A percentile compares a stretch with the other conserved stretches of the same genome.
phyloP scores from a whole-genome alignment of 2,113 vertebrate species.

The Elephantulus edwardii region DNA sequence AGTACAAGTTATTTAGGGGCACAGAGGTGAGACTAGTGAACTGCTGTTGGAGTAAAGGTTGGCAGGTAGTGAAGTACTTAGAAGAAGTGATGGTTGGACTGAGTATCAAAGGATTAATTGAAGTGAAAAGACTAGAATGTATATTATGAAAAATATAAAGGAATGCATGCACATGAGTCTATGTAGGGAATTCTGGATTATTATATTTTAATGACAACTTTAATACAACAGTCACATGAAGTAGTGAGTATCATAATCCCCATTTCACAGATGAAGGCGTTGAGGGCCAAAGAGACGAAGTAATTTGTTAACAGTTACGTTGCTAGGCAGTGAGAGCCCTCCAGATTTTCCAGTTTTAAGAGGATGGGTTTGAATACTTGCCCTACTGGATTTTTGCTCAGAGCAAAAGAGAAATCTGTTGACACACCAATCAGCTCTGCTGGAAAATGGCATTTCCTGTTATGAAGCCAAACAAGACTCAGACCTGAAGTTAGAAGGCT shows the following conservation, averaged over 20 bases:
- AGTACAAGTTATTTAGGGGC: neutral
- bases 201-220: neutral
- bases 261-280: neutral
- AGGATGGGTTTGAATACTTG: neutral
- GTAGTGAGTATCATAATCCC: neutral
- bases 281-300: conserved; percentile 2
- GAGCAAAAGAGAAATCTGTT: neutral
- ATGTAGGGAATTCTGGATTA: neutral
- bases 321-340: neutral
- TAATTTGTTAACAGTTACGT: neutral
- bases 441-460: conserved; percentile 24
- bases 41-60: neutral
- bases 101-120: neutral
- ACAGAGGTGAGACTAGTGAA: neutral
- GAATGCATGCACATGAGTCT: neutral
- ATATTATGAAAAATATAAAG: neutral
- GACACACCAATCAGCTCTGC: neutral
- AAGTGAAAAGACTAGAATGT: neutral
- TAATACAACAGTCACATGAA: neutral
- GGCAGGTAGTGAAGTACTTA: neutral
- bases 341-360: neutral
- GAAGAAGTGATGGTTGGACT: neutral
- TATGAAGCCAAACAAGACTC: neutral
- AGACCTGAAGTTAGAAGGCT: neutral
- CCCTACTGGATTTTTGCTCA: neutral